These are phyloP conservation scores for Syngnathus floridae DNA, from an alignment of 2,113 vertebrate species.

Conservation along the genomic window DNA sequence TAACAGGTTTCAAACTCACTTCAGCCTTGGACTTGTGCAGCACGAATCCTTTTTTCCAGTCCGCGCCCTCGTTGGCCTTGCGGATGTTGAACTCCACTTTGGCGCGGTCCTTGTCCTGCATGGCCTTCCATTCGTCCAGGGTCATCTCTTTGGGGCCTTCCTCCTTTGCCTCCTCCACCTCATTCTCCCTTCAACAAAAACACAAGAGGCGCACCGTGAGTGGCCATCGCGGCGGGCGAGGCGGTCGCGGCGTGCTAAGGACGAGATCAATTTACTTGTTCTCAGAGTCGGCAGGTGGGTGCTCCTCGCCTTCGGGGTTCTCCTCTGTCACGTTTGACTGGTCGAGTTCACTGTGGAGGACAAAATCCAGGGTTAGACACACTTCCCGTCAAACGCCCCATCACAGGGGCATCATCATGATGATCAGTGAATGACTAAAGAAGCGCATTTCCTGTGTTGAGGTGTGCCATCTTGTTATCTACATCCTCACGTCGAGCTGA, in stretches of 20 bases:
- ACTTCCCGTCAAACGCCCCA: no score
- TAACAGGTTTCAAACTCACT: constrained; percentile 59
- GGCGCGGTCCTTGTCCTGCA: constrained; percentile 93
- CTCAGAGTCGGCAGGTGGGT: constrained; percentile 90
- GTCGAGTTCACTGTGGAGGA: constrained; percentile 82
- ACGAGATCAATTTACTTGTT: constrained; percentile 82
- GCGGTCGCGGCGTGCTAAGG: neutral
- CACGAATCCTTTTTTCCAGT: constrained; percentile 97
- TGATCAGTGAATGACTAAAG: no score
- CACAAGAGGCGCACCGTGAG: constrained; percentile 2
- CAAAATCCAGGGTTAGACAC: no score
- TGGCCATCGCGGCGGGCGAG: neutral
- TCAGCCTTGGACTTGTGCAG: constrained; percentile 97
- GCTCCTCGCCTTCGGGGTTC: constrained; percentile 91
- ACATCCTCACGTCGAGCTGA: neutral
- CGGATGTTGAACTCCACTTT: constrained; percentile 99
- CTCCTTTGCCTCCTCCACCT: constrained; percentile 93
- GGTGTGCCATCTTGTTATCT: neutral
- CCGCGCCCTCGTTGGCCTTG: constrained; percentile 92
- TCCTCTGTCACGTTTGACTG: constrained; percentile 92
- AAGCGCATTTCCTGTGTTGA: neutral
- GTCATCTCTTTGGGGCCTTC: constrained; percentile 98
- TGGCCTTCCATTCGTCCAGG: constrained; percentile 97
- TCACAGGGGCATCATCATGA: no score
- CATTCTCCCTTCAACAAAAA: constrained; percentile 82